These are phyloP conservation scores for Melanaphis sacchari DNA, from an alignment of 1,140 invertebrate species.

Conservation along the genomic window DNA sequence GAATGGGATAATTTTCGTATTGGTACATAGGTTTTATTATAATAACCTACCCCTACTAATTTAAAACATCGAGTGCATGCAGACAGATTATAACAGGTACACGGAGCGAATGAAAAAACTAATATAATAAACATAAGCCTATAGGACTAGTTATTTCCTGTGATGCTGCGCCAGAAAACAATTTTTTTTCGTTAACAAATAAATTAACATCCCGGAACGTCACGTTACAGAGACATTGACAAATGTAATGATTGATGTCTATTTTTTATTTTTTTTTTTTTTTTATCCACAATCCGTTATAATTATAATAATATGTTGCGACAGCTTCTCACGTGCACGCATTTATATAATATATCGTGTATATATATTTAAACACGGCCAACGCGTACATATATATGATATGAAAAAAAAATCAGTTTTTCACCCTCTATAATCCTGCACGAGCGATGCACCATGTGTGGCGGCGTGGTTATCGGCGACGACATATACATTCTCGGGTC, in stretches of 20 bases:
- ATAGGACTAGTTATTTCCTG: background rate
- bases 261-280: too few species aligned
- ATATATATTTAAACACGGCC: background rate
- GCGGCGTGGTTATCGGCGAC: background rate
- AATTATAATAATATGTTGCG: background rate
- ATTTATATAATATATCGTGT: background rate
- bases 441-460: background rate
- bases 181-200: background rate
- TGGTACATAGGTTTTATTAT: too few species aligned
- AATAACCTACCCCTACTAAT: too few species aligned
- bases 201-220: background rate
- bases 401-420: conserved; percentile 46
- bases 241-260: background rate
- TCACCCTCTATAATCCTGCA: conserved; percentile 35
- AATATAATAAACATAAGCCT: background rate
- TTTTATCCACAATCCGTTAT: background rate
- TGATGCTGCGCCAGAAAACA: background rate
- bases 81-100: too few species aligned
- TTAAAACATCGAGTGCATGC: too few species aligned
- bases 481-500: background rate
- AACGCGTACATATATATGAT: background rate
- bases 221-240: background rate
- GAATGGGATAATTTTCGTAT: too few species aligned
- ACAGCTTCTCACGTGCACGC: background rate
- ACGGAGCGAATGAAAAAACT: background rate